Evolutionary conservation across 2,888 invertebrate species (phyloP).

Genomic region (Xylota sylvarum): DNA sequence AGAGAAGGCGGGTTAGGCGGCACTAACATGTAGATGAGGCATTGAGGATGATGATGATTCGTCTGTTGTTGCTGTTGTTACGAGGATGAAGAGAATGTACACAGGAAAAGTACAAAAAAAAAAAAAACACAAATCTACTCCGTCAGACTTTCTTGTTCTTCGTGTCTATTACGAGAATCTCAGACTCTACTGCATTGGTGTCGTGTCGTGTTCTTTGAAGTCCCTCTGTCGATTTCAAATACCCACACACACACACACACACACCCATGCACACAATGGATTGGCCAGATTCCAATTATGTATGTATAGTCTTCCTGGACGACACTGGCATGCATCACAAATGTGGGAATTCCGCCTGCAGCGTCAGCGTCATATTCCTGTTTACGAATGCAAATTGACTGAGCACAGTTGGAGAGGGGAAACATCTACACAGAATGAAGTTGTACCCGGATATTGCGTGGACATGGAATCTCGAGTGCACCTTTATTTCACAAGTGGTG

Average conservation of each 20-base stretch:
- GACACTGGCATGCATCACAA: slow-evolving; percentile 62
- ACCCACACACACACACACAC: not conserved
- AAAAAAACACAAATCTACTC: slow-evolving; percentile 1
- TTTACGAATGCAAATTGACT: slow-evolving; percentile 68
- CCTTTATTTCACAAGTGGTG: slow-evolving; percentile 60
- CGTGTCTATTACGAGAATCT: slow-evolving; percentile 70
- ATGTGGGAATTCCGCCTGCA: slow-evolving; percentile 72
- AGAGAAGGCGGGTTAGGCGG: not conserved
- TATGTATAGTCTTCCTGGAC: slow-evolving; percentile 55
- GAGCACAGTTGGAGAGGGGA: slow-evolving; percentile 8
- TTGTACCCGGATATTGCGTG: slow-evolving; percentile 67
- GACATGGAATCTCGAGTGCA: slow-evolving; percentile 61
- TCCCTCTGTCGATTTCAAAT: slow-evolving; percentile 29
- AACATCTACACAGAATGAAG: slow-evolving; percentile 30
- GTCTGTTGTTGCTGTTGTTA: slow-evolving; percentile 31
- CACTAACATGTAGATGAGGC: slow-evolving; percentile 52
- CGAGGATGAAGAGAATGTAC: slow-evolving; percentile 9
- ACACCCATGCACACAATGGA: slow-evolving; percentile 34
- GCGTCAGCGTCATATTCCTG: slow-evolving; percentile 58
- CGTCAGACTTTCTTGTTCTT: slow-evolving; percentile 60
- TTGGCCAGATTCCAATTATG: slow-evolving; percentile 71
- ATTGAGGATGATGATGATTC: slow-evolving; percentile 54
- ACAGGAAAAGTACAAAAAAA: slow-evolving; percentile 16
- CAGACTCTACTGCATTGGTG: slow-evolving; percentile 34
- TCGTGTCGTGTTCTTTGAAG: slow-evolving; percentile 43